Percentiles rank a stretch among this genome's conserved stretches.
Conservation (phyloP, 1,140 invertebrate species). For the Drosophila pseudoobscura region DNA sequence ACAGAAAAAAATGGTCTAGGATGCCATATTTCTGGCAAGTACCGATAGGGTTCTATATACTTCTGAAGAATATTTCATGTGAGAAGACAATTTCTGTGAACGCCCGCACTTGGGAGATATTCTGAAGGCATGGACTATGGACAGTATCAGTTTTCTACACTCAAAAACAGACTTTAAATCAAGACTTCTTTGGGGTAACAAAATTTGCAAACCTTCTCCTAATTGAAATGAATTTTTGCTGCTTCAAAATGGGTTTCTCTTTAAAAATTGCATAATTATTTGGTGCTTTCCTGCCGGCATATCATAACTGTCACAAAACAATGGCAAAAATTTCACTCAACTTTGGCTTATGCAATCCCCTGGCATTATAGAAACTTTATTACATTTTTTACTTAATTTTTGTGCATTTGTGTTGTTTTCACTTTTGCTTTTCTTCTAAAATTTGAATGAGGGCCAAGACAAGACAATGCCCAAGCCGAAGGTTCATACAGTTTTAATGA, state of each 20-base stretch:
- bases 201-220: background rate
- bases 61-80: no score
- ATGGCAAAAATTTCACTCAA: conserved; percentile 22
- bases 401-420: conserved; percentile 36
- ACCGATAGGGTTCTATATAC: no score
- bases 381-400: conserved; percentile 43
- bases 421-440: conserved; percentile 62
- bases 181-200: background rate
- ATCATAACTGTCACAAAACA: conserved; percentile 29
- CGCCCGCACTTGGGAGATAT: no score
- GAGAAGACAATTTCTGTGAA: no score
- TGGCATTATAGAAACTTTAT: conserved; percentile 44
- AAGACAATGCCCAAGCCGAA: conserved; percentile 34
- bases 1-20: no score
- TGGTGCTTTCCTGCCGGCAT: background rate
- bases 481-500: conserved; percentile 49
- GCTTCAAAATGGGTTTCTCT: background rate
- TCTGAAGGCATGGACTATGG: no score
- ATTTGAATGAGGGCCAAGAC: conserved; percentile 27
- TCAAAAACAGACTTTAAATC: no score
- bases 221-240: background rate
- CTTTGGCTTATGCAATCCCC: conserved; percentile 42
- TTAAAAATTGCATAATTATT: conserved; percentile 17
- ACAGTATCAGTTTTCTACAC: no score
- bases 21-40: no score